A percentile compares a stretch with the other conserved stretches of the same genome.
These are phyloP conservation scores for Diarsia dahlii DNA, from an alignment of 2,888 invertebrate genomes.

Conservation along the genomic window DNA sequence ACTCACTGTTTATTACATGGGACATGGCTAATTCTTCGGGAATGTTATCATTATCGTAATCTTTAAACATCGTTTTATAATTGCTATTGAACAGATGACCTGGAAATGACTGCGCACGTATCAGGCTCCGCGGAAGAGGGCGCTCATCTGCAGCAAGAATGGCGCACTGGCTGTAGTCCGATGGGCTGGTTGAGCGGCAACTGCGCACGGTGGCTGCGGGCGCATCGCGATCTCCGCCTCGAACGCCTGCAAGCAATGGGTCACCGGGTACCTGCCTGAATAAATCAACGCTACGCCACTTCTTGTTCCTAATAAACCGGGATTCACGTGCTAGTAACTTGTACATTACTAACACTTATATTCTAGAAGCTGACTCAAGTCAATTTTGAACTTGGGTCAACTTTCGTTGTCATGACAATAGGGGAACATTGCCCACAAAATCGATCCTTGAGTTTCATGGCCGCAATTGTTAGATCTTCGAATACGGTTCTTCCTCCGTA, in stretches of 20 bases:
- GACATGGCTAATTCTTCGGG: background rate
- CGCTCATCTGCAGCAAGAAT: slow-evolving; percentile 58
- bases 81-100: slow-evolving; percentile 64
- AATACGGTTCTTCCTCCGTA: no score
- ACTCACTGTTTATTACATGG: background rate
- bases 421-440: no score
- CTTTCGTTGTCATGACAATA: no score
- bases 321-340: background rate
- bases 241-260: slow-evolving; percentile 33
- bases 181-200: slow-evolving; percentile 64
- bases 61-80: background rate
- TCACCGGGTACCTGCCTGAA: slow-evolving; percentile 19
- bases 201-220: slow-evolving; percentile 52
- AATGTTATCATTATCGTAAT: background rate
- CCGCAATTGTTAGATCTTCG: no score
- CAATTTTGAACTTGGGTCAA: no score
- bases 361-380: no score
- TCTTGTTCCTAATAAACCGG: background rate
- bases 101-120: slow-evolving; percentile 64
- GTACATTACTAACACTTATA: background rate
- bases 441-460: no score
- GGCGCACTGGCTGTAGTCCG: slow-evolving; percentile 55
- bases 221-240: slow-evolving; percentile 34
- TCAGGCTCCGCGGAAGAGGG: slow-evolving; percentile 42
- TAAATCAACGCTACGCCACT: background rate